Percentiles rank a stretch among this genome's conserved stretches.
Conservation (phyloP, 2,888 invertebrate genomes). For the Phortica magna region DNA sequence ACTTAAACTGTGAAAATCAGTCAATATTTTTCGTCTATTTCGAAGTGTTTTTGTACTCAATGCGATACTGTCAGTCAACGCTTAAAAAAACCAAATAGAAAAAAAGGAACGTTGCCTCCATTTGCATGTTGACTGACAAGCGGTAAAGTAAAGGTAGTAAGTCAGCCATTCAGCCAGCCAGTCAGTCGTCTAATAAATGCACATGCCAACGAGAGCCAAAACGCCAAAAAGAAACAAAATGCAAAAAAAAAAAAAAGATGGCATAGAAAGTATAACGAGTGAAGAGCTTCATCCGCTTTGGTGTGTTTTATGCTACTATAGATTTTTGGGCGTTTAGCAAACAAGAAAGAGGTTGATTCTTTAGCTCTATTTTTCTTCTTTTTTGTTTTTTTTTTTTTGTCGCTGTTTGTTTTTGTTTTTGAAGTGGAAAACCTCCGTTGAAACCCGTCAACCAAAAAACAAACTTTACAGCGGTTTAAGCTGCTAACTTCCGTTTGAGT, state of each 20-base stretch:
- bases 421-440: too few relatives aligned
- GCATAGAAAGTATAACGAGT: neutral
- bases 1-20: neutral
- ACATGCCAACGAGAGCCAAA: constrained; percentile 4
- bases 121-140: constrained; percentile 16
- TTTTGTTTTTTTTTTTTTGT: too few relatives aligned
- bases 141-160: neutral
- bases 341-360: neutral
- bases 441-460: constrained; percentile 11
- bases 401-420: too few relatives aligned
- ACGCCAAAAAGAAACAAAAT: neutral
- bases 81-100: neutral
- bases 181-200: constrained; percentile 5
- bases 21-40: neutral
- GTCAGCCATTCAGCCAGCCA: constrained; percentile 2
- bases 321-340: neutral
- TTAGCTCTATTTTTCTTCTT: neutral
- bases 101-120: neutral
- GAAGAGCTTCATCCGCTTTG: neutral
- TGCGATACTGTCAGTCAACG: constrained; percentile 16
- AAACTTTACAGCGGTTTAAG: constrained; percentile 2
- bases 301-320: neutral
- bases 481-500: constrained; percentile 22
- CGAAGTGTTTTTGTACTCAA: neutral
- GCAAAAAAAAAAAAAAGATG: neutral